phyloP scores from a whole-genome alignment of 2,113 vertebrate species.

The Entomyzon cyanotis region DNA sequence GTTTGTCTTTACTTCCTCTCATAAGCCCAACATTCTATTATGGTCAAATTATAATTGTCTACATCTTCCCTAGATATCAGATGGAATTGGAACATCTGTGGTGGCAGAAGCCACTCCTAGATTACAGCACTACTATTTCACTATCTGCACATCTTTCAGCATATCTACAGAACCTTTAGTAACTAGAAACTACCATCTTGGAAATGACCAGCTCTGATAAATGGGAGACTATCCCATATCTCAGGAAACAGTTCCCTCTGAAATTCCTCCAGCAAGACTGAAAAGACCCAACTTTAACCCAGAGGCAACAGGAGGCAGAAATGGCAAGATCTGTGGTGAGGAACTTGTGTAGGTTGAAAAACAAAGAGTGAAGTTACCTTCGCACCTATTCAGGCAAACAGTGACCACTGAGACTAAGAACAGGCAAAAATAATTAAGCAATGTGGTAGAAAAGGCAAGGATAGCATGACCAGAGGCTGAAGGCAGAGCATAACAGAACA shows the following conservation, averaged over 20 bases:
- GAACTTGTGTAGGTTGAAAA: not conserved
- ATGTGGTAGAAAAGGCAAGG: not conserved
- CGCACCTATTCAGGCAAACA: not conserved
- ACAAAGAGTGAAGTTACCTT: not conserved
- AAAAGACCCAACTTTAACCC: not conserved
- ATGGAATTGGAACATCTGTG: not conserved
- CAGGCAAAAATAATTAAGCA: not conserved
- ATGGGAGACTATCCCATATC: not conserved
- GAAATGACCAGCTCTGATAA: accelerated
- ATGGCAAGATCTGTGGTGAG: not conserved
- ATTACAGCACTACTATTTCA: not conserved
- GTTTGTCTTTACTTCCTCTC: not conserved
- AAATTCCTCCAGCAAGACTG: not conserved
- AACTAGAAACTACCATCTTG: not conserved
- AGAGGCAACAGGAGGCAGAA: not conserved
- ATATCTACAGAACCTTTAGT: not conserved
- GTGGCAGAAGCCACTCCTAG: not conserved
- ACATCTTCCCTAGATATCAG: not conserved
- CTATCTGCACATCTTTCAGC: not conserved
- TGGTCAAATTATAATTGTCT: not conserved
- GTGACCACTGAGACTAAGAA: not conserved
- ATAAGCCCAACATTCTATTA: not conserved
- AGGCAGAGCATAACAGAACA: not conserved
- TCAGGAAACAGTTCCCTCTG: not conserved
- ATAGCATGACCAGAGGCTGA: not conserved